Evolutionary conservation across 1,140 invertebrate genomes (phyloP), one percentile per base, ranked within the genome.

Genomic region (Diachasma alloeum): DNA sequence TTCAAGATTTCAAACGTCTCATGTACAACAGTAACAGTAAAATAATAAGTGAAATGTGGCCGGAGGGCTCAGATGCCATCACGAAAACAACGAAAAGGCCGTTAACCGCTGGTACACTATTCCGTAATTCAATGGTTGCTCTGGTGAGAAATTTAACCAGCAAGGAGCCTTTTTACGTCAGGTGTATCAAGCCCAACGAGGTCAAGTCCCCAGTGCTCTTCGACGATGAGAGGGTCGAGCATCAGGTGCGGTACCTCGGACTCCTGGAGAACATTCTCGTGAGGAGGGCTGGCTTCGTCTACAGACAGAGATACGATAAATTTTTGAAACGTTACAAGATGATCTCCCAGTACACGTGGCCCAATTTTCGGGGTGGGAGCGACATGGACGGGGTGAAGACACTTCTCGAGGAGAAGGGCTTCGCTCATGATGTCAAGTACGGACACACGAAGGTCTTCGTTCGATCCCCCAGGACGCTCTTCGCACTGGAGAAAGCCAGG

Each of bases 401-500:
- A 59, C 92, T 99, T 53, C 92, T 99, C 73, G 90, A 95, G 48
- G 95, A 97, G 82, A 92, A 94, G 83, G 92, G 93, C 24, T 94
- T 97, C 76, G 88, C 91, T 0, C 86, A 94, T 77, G 98, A 99
- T 85, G 97, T 98, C 4, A 96, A 96, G 83, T 98, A 96, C 83
- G 98, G 97, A 10, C 95, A 96, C 79, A 98, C 97, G 1, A 99
- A 99, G 89, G 92, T 99, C 63, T 99, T 99, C 83, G 97, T 99
- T 81, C 92, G 97, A 70, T 94, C 94, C 17, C 97, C 98, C 0
- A 93, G 93, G 80, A 98, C 97, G 0, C 89, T 99, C 2, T 98
- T 98, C 86, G 91, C 93, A 0, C 87, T 99, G 80, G 98, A 99
- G 90, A 93, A 95, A 83, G 91, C 93, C 56, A 91, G 96, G 77